Evolutionary conservation across 2,797 vertebrate species (phyloP).

Genomic region (Semaprochilodus insignis): DNA sequence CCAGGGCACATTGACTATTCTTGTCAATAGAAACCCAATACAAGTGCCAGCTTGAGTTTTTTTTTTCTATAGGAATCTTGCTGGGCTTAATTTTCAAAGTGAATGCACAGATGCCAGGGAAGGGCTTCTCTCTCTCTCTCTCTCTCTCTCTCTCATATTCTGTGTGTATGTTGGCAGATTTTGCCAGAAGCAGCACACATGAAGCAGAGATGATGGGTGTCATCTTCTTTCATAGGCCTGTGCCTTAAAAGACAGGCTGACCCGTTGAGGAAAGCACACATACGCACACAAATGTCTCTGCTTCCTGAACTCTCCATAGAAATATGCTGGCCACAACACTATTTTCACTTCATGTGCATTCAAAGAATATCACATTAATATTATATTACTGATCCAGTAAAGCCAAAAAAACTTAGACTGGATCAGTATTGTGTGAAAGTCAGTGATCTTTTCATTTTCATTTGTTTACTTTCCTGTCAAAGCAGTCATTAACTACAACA

Average conservation of each 20-base stretch:
- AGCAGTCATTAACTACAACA: too few species aligned
- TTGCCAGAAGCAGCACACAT: constrained; percentile 78
- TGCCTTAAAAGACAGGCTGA: constrained; percentile 67
- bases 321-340: background rate
- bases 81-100: constrained; percentile 87
- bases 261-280: constrained; percentile 65
- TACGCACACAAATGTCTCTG: constrained; percentile 10
- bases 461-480: too few species aligned
- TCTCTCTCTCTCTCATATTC: constrained; percentile 52
- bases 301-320: constrained; percentile 46
- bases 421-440: too few species aligned
- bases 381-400: background rate
- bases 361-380: background rate
- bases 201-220: constrained; percentile 76
- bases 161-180: constrained; percentile 67
- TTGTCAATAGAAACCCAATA: constrained; percentile 83
- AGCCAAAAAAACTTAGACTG: background rate
- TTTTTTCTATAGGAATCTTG: constrained; percentile 76
- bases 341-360: background rate
- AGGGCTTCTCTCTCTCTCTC: constrained; percentile 68
- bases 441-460: too few species aligned
- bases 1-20: constrained; percentile 83
- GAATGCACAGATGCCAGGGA: constrained; percentile 82
- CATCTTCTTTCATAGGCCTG: constrained; percentile 70
- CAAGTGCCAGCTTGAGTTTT: constrained; percentile 82